Evolutionary conservation across 1,140 invertebrate genomes (phyloP), one percentile per base, ranked within the genome.

Genomic region (Mercenaria mercenaria): DNA sequence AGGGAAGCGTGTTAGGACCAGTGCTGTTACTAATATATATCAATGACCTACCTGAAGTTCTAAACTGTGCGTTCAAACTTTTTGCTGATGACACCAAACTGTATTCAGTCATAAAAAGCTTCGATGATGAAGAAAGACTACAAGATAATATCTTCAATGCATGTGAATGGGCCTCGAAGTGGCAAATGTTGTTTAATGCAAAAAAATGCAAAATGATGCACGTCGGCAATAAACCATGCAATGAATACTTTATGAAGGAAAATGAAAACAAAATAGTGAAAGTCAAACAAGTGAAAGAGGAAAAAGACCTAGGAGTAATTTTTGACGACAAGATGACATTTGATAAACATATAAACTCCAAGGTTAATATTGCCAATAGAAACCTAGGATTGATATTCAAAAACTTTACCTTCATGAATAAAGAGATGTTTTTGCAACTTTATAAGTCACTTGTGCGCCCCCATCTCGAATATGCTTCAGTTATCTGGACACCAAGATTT

Each of bases 1-100:
- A n/a, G n/a, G n/a, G n/a, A n/a, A n/a, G n/a, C n/a, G n/a, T n/a
- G n/a, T n/a, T n/a, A n/a, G n/a, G n/a, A n/a, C n/a, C n/a, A n/a
- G n/a, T n/a, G n/a, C n/a, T n/a, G n/a, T n/a, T n/a, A 2, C 77
- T 92, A 29, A 47, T 93, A 13, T 93, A 84, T 64, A 92, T 91
- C 20, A 92, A 91, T 50, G 92, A 92, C 64, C 64, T 92, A 11
- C 86, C 87, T 18, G 43, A 61, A 56, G 0, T 26, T 32, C 29
- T 29, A 47, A 37, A 34, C 23, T n/a, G n/a, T n/a, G n/a, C n/a
- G n/a, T n/a, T 81, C 23, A 37, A 43, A 18, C 8, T 90, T 15
- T 91, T 81, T 80, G 89, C 89, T 3, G 91, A 91, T 52, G 89
- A 91, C 67, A 88, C 88, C 0, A 89, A 90, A 59, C 47, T 91